Percentiles rank a stretch among this genome's conserved stretches.
These are phyloP conservation scores for Sialia sialis DNA, from an alignment of 2,113 vertebrate species.

Conservation along the genomic window DNA sequence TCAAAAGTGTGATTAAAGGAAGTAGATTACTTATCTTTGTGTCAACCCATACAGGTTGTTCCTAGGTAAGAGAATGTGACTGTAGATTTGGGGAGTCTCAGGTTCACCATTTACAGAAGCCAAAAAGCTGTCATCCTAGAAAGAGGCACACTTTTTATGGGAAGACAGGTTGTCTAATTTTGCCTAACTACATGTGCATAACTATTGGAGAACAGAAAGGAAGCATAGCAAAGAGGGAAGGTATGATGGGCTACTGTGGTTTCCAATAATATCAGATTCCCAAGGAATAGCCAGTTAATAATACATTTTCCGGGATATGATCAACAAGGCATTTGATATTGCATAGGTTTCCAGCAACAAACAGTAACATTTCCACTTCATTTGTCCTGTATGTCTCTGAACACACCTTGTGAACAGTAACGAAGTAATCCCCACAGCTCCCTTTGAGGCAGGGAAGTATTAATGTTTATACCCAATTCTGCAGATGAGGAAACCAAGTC, in stretches of 20 bases:
- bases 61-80: neutral
- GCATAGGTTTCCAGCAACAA: neutral
- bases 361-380: neutral
- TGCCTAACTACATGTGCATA: neutral
- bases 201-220: neutral
- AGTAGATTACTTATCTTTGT: neutral
- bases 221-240: neutral
- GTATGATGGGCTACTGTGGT: neutral
- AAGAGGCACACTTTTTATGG: neutral
- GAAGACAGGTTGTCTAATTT: neutral
- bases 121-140: neutral
- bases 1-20: neutral
- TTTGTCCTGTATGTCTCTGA: neutral
- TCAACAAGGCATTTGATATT: neutral
- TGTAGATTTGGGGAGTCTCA: neutral
- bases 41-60: neutral
- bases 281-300: neutral
- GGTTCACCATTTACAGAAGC: neutral
- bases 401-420: neutral
- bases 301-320: neutral
- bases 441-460: neutral
- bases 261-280: neutral
- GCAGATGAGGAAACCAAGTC: constrained; percentile 28
- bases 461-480: neutral
- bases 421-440: neutral